Evolutionary conservation across 2,797 vertebrate species (phyloP).

Genomic region (Eupleurogrammus muticus): DNA sequence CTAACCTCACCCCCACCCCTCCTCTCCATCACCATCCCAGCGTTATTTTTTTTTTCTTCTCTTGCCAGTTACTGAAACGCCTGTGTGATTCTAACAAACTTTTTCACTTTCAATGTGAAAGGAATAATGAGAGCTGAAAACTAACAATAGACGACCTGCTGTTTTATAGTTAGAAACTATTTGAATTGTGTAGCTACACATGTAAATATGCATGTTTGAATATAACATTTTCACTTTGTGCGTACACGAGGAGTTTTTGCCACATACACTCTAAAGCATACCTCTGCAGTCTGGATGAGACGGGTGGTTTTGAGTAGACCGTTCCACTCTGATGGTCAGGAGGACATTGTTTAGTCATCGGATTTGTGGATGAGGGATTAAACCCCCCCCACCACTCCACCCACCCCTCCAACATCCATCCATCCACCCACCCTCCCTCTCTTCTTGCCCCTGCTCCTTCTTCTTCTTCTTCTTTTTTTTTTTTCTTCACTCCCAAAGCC

Average conservation of each 20-base stretch:
- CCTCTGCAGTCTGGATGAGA: conserved; percentile 52
- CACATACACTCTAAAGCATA: conserved; percentile 28
- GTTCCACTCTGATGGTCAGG: conserved; percentile 72
- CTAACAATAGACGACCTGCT: background rate
- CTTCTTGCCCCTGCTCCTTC: conserved; percentile 51
- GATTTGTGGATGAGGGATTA: conserved; percentile 83
- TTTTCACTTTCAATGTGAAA: conserved; percentile 15
- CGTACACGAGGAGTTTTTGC: conserved; percentile 44
- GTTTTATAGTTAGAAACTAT: background rate
- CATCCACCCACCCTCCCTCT: too few species aligned
- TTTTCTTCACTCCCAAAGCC: conserved; percentile 69
- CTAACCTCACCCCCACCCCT: too few species aligned
- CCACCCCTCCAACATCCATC: conserved; percentile 34
- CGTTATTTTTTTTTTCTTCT: conserved; percentile 34
- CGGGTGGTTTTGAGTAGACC: conserved; percentile 67
- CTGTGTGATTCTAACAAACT: conserved; percentile 21
- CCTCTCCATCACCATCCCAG: background rate
- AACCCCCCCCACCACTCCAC: conserved; percentile 64
- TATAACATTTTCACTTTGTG: conserved; percentile 39
- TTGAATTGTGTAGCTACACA: background rate
- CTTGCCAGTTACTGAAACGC: conserved; percentile 35
- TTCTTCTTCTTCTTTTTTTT: conserved; percentile 13
- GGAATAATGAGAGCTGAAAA: conserved; percentile 5
- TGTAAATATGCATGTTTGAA: background rate
- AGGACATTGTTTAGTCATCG: conserved; percentile 80